Evolutionary conservation across 2,888 invertebrate species (phyloP), one percentile per base, ranked within the genome.

Genomic region (Hipparchia semele): DNA sequence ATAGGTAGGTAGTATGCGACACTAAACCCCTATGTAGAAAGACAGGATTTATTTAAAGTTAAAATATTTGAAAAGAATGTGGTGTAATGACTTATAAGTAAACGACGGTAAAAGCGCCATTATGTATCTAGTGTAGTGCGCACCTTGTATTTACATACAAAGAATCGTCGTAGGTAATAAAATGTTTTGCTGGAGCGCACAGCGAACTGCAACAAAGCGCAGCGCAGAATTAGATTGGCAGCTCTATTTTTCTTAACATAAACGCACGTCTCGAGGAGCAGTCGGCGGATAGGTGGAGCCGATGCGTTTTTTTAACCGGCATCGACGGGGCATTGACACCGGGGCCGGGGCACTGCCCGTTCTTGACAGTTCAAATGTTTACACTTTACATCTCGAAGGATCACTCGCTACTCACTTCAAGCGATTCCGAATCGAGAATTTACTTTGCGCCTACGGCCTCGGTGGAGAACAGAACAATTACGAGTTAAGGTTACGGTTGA

Each of bases 351-450:
- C 93, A 90, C 89, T 92, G 93, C 83, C 93, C 94, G 93, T 93
- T 93, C 94, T 93, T 93, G 93, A 94, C 92, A 93, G 92, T 92
- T 92, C 91, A 92, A 92, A 92, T 93, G 90, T 92, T 93, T 92
- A 91, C 88, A 88, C 88, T 88, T 84, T 85, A 86, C 87, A 86
- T 87, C 87, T 87, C 87, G 84, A 87, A 88, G 90, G 90, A 91
- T 89, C 86, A 86, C 83, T 80, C 81, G 86, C 83, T 85, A 78
- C 83, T 81, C 80, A 84, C 84, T 86, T 86, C 84, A 73, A 75
- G 59, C 62, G 72, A 71, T 70, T 71, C 75, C 68, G 73, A 71
- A 73, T 69, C 66, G 59, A 61, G 69, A 71, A 73, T 73, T 72
- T 73, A 69, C 70, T 74, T 73, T 23, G 71, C 72, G 68, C 72